Base-by-base conservation (phyloP, 2,888 invertebrate genomes). In the Philonicus albiceps region DNA sequence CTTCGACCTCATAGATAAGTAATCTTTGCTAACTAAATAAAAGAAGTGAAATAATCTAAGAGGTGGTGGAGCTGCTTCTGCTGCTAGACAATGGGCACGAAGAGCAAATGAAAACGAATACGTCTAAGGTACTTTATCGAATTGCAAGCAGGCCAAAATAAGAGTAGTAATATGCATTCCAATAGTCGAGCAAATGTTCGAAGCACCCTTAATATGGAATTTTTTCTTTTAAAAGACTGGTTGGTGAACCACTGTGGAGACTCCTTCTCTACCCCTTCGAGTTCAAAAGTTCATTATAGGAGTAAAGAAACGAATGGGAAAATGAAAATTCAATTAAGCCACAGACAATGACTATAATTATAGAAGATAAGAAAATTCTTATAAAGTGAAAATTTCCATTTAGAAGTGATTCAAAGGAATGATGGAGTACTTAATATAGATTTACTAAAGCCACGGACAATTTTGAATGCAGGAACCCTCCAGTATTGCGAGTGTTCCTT, bases 261-360 rank as follows among this genome's bases (percentile, higher is more conserved):
- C 16, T 8, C 19, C 43, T 34, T 37, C 2, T 19, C 64, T 13
- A 64, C 34, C n/a, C 8, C 64, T 34, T 22, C 64, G 22, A 55
- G 81, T 83, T 83, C 31, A 64, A 64, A 83, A 83, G 81, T 78
- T 78, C 78, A 78, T 49, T 64, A 27, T 64, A 13, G 64, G 11
- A 27, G 27, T 78, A 22, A 22, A 43, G 81, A 37, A 43, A 83
- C 64, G 81, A 43, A 64, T 83, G 81, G 64, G 81, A 83, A 64
- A 83, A 83, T 83, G 81, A 83, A 83, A 83, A 83, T 83, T 83
- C 81, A 83, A 83, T 83, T 83, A 83, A 83, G 81, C 81, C 81
- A 83, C 81, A 83, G 81, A 83, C 81, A 83, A 83, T 83, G 81
- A 64, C 81, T 34, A 83, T 83, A 83, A 83, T 83, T 83, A 83